Conservation (phyloP, 2,888 invertebrate species). For the Leptarthrus brevirostris region DNA sequence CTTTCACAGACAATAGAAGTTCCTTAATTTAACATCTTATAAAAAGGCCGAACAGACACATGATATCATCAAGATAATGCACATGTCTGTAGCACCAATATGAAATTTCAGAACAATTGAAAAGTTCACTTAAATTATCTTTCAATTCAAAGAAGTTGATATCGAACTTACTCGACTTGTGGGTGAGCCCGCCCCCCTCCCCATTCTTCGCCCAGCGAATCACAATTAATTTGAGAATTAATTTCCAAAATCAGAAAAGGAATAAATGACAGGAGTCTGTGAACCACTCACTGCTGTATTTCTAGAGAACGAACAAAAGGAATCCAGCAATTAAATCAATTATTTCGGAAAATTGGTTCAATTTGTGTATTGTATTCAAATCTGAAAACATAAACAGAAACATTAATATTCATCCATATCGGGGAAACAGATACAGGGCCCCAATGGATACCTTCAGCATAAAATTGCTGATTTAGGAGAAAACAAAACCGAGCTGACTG, state of each 20-base stretch:
- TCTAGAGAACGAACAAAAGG: background rate
- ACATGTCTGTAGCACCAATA: no score
- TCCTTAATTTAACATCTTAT: no score
- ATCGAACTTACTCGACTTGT: no score
- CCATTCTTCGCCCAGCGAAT: background rate
- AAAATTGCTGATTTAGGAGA: slow-evolving; percentile 42
- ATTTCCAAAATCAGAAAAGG: no score
- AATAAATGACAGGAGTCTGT: background rate
- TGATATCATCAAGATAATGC: no score
- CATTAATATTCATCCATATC: slow-evolving; percentile 49
- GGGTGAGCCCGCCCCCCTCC: background rate
- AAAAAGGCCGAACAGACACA: no score
- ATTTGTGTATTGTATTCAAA: slow-evolving; percentile 45
- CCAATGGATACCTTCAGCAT: slow-evolving; percentile 19
- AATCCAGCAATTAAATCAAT: slow-evolving; percentile 44
- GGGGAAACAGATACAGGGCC: slow-evolving; percentile 5
- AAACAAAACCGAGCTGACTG: background rate
- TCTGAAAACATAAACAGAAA: slow-evolving; percentile 46
- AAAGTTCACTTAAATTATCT: no score
- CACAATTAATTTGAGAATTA: slow-evolving; percentile 3
- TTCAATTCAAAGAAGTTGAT: no score
- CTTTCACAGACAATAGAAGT: no score
- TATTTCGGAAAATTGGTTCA: slow-evolving; percentile 49
- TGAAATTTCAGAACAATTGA: no score
- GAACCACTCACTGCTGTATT: no score